Percentiles rank a stretch among this genome's conserved stretches.
Conservation (phyloP, 2,113 vertebrate species). For the Bubo scandiacus region DNA sequence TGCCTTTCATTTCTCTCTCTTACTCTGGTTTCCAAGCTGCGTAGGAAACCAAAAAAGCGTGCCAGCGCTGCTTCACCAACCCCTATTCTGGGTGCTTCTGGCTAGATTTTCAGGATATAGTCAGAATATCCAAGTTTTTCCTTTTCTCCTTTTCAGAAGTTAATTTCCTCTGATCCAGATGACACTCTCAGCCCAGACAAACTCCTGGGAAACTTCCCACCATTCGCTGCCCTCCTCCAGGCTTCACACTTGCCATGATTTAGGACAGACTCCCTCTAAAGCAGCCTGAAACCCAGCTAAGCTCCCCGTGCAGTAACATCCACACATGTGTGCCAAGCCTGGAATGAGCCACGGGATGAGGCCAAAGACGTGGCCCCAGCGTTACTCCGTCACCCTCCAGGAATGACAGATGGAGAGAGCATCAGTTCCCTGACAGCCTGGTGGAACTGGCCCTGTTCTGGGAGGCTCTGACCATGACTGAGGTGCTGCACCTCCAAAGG, state of each 20-base stretch:
- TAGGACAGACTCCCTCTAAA: neutral
- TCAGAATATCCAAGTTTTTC: neutral
- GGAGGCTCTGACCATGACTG: neutral
- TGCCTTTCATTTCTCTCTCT: conserved; percentile 6
- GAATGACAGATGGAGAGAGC: neutral
- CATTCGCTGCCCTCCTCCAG: neutral
- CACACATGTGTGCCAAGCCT: accelerated
- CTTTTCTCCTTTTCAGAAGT: neutral
- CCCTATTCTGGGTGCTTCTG: neutral
- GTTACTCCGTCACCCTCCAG: neutral
- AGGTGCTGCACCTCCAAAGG: neutral
- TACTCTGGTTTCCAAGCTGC: neutral
- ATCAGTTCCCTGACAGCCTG: neutral
- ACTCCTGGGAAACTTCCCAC: neutral
- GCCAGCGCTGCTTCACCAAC: neutral
- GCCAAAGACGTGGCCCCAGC: neutral
- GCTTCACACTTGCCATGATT: neutral
- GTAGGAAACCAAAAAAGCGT: neutral
- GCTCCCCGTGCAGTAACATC: accelerated
- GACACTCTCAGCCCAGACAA: neutral
- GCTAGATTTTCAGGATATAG: neutral
- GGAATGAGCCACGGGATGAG: accelerated
- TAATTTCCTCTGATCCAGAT: neutral
- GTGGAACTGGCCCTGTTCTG: neutral
- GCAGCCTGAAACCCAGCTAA: neutral